A percentile compares a stretch with the other conserved stretches of the same genome.
Evolutionary conservation across 53 echinoderm and acorn worm species (phyloP).

Genomic region (Astropecten irregularis): DNA sequence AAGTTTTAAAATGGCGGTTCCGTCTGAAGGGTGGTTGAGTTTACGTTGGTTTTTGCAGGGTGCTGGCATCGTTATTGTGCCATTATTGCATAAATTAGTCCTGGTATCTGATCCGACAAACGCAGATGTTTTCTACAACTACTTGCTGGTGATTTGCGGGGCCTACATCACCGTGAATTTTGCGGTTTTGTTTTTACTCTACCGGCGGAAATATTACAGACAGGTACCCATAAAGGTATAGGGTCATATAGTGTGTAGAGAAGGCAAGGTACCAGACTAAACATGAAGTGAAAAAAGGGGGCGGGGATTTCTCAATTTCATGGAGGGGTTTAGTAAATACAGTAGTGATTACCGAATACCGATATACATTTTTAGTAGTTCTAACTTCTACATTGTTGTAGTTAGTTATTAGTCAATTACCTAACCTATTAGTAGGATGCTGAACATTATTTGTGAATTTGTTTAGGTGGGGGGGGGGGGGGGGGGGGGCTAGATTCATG

Average conservation of each 20-base stretch:
- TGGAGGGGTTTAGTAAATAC: too few relatives aligned
- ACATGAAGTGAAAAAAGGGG: too few relatives aligned
- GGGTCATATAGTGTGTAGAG: not conserved
- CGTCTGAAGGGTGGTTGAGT: slow-evolving; percentile 76
- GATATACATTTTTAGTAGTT: too few relatives aligned
- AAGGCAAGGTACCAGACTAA: not conserved
- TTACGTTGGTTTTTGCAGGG: slow-evolving; percentile 94
- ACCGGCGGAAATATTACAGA: slow-evolving; percentile 70
- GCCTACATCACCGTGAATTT: slow-evolving; percentile 80
- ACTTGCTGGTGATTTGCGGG: slow-evolving; percentile 57
- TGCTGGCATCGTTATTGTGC: slow-evolving; percentile 66
- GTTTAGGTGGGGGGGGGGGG: too few relatives aligned
- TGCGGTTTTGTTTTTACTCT: slow-evolving; percentile 69
- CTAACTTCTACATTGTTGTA: too few relatives aligned
- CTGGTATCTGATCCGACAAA: slow-evolving; percentile 46
- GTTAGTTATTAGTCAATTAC: too few relatives aligned
- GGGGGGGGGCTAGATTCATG: too few relatives aligned
- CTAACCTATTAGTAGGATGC: too few relatives aligned
- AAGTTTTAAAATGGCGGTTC: slow-evolving; percentile 77
- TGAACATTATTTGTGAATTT: too few relatives aligned
- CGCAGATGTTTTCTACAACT: slow-evolving; percentile 37
- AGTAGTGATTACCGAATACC: too few relatives aligned
- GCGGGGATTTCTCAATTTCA: too few relatives aligned
- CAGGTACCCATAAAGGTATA: slow-evolving; percentile 51
- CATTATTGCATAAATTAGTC: slow-evolving; percentile 57